These are phyloP conservation scores for Gandaritis pyraliata DNA, from an alignment of 2,888 invertebrate genomes.

Conservation along the genomic window DNA sequence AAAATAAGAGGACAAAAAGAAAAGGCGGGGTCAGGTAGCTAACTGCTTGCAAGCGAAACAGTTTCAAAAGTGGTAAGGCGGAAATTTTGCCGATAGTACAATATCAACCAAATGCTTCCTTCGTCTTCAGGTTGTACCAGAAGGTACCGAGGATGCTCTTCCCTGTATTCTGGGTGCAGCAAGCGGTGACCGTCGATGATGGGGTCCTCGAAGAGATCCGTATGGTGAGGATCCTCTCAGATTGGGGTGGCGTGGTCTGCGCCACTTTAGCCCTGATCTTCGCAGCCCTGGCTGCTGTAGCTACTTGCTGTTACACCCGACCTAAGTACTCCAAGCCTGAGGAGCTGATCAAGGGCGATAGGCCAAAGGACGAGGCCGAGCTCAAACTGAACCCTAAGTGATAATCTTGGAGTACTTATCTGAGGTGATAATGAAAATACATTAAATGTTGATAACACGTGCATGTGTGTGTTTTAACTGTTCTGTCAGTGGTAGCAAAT, in stretches of 20 bases:
- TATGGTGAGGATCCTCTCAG: conserved; percentile 60
- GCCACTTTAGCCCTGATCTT: conserved; percentile 76
- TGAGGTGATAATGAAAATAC: too few relatives aligned
- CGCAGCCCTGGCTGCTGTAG: conserved; percentile 77
- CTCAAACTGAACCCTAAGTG: conserved; percentile 32
- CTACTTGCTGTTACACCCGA: conserved; percentile 58
- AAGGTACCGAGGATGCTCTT: conserved; percentile 88
- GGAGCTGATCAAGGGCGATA: conserved; percentile 51
- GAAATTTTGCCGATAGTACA: too few relatives aligned
- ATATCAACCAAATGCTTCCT: background rate
- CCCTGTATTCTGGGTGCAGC: conserved; percentile 92
- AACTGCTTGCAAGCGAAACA: too few relatives aligned
- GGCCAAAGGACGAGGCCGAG: conserved; percentile 68
- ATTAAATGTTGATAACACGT: too few relatives aligned
- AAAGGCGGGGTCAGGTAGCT: too few relatives aligned
- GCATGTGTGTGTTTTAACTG: too few relatives aligned
- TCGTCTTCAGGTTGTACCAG: conserved; percentile 85
- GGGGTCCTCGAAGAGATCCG: conserved; percentile 82
- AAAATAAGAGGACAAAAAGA: too few relatives aligned
- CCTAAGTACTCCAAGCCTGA: conserved; percentile 54
- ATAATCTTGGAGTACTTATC: too few relatives aligned
- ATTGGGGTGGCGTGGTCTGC: conserved; percentile 72
- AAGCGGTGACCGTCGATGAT: conserved; percentile 85
- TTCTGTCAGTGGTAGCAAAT: too few relatives aligned
- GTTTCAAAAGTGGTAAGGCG: too few relatives aligned